phyloP scores from a whole-genome alignment of 2,888 invertebrate genomes.

The Erebia epiphron region DNA sequence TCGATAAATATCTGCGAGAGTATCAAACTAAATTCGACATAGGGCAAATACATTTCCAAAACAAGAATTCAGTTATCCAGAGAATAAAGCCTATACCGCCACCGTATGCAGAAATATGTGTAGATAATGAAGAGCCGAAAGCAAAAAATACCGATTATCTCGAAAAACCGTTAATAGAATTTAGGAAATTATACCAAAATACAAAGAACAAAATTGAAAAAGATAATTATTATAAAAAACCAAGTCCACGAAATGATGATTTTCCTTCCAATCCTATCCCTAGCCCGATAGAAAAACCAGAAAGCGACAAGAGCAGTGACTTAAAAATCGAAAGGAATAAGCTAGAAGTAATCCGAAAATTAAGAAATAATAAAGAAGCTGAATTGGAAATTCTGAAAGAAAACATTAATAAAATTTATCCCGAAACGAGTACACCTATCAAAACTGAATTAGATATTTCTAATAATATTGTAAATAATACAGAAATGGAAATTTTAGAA shows the following conservation, averaged over 20 bases:
- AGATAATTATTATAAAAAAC: too few species aligned
- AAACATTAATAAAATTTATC: slow-evolving; percentile 55
- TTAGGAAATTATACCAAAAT: slow-evolving; percentile 64
- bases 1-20: slow-evolving; percentile 59
- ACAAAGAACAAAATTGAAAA: slow-evolving; percentile 15
- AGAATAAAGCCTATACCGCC: slow-evolving; percentile 51
- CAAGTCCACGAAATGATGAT: not conserved
- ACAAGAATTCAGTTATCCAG: slow-evolving; percentile 46
- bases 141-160: slow-evolving; percentile 51
- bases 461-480: not conserved
- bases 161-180: slow-evolving; percentile 65
- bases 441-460: slow-evolving; percentile 6
- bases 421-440: slow-evolving; percentile 36
- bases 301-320: slow-evolving; percentile 18
- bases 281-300: not conserved
- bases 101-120: slow-evolving; percentile 38
- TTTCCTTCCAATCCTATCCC: not conserved
- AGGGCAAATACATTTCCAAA: slow-evolving; percentile 48
- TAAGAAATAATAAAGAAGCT: slow-evolving; percentile 39
- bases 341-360: not conserved
- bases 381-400: slow-evolving; percentile 56
- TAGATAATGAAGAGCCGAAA: slow-evolving; percentile 29
- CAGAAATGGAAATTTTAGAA: slow-evolving; percentile 20
- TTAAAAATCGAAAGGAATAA: not conserved
- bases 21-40: slow-evolving; percentile 53